These are phyloP conservation scores for Erpobdella octoculata DNA, from an alignment of 2,888 invertebrate genomes.

Conservation along the genomic window DNA sequence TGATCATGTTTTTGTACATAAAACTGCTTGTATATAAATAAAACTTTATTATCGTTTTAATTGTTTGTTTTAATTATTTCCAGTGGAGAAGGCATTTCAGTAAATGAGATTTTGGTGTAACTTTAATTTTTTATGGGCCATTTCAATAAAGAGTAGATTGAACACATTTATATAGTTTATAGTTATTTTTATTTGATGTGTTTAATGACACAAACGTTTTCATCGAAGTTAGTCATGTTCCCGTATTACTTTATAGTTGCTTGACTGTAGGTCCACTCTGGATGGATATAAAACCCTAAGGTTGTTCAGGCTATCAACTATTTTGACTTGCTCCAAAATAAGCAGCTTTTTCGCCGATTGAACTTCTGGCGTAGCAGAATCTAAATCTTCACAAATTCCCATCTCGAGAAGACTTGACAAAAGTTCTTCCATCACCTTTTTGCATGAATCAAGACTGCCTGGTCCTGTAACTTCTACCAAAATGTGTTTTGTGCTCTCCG, in stretches of 20 bases:
- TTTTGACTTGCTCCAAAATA: constrained; percentile 63
- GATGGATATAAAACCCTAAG: constrained; percentile 73
- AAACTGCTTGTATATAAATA: too few relatives aligned
- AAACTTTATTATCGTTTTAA: too few relatives aligned
- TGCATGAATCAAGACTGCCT: constrained; percentile 61
- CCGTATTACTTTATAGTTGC: constrained; percentile 41
- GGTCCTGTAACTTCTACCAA: constrained; percentile 71
- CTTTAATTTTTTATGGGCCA: too few relatives aligned
- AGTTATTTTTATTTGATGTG: too few relatives aligned
- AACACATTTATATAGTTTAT: too few relatives aligned
- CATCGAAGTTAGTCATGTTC: too few relatives aligned
- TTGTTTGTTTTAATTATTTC: too few relatives aligned
- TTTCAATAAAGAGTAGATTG: too few relatives aligned
- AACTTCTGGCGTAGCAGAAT: background rate
- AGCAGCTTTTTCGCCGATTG: constrained; percentile 24
- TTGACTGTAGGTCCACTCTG: constrained; percentile 60
- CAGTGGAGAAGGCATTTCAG: too few relatives aligned
- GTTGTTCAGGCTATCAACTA: constrained; percentile 61
- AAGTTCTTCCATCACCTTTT: constrained; percentile 62
- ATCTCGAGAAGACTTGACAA: constrained; percentile 60
- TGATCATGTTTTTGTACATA: background rate
- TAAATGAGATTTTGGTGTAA: too few relatives aligned
- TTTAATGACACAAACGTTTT: too few relatives aligned
- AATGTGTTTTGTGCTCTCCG: constrained; percentile 59
- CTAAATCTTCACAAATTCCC: constrained; percentile 41